Conservation (phyloP, 53 echinoderm and acorn worm species). For the Apostichopus leukothele region DNA sequence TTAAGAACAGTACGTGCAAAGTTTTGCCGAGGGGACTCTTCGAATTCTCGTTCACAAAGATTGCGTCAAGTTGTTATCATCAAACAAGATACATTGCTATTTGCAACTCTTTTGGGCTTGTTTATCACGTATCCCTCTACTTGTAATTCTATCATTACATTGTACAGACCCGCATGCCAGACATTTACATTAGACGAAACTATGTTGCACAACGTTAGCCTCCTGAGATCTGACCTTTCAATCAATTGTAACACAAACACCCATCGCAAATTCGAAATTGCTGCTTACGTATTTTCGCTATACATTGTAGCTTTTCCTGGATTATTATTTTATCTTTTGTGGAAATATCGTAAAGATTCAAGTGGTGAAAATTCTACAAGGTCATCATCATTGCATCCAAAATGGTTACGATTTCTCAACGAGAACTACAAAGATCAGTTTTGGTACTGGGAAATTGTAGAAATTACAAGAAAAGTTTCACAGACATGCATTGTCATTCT, state of each 20-base stretch:
- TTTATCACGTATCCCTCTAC: conserved; percentile 59
- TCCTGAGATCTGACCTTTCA: conserved; percentile 57
- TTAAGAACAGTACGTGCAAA: background rate
- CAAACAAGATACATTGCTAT: background rate
- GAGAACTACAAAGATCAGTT: background rate
- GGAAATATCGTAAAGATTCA: background rate
- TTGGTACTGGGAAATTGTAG: background rate
- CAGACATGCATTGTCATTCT: background rate
- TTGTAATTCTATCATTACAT: conserved; percentile 44
- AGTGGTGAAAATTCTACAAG: background rate
- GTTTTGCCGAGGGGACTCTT: background rate
- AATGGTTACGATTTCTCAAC: background rate
- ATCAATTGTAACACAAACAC: conserved; percentile 45
- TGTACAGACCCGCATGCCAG: conserved; percentile 56
- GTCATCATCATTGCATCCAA: background rate
- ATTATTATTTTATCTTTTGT: conserved; percentile 46
- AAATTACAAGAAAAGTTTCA: background rate
- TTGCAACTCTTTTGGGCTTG: conserved; percentile 40
- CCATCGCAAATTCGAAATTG: conserved; percentile 15
- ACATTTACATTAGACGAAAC: conserved; percentile 46
- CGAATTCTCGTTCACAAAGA: background rate
- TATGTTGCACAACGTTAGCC: background rate
- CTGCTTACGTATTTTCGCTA: conserved; percentile 41
- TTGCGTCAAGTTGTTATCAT: background rate
- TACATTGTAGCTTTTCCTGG: conserved; percentile 65